Evolutionary conservation across 2,888 invertebrate genomes (phyloP).

Genomic region (Diachrysia chrysitis): DNA sequence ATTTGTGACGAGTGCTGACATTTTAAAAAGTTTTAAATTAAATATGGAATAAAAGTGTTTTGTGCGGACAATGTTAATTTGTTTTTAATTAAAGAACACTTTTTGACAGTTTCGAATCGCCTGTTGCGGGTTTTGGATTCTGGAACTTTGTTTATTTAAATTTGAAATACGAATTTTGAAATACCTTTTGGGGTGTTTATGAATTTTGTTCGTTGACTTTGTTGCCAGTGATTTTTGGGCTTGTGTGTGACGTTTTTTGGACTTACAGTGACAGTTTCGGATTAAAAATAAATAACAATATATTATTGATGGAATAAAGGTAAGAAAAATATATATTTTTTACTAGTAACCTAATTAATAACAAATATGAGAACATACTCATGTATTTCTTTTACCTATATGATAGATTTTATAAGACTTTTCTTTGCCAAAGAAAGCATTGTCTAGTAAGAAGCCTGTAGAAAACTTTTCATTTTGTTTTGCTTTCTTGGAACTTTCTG

Average conservation of each 20-base stretch:
- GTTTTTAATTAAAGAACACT: constrained; percentile 49
- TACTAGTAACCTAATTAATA: background rate
- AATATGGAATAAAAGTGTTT: constrained; percentile 36
- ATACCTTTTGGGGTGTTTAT: constrained; percentile 15
- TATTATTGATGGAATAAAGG: constrained; percentile 28
- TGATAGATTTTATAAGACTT: background rate
- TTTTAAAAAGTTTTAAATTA: constrained; percentile 49
- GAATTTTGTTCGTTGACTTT: constrained; percentile 25
- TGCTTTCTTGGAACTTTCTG: background rate
- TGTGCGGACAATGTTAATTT: constrained; percentile 35
- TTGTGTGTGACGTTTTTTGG: constrained; percentile 30
- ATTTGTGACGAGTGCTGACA: constrained; percentile 32
- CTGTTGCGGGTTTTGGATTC: constrained; percentile 29
- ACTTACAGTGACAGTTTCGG: constrained; percentile 26
- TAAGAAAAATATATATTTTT: constrained; percentile 16
- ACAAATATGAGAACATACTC: background rate
- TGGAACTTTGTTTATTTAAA: constrained; percentile 17
- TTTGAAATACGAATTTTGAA: constrained; percentile 12
- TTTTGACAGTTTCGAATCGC: constrained; percentile 43
- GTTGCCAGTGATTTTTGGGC: constrained; percentile 39
- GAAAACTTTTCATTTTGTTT: constrained; percentile 3
- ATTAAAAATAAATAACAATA: constrained; percentile 18
- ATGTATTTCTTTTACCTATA: background rate
- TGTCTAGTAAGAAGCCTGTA: background rate
- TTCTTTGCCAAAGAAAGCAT: background rate